Percentiles rank a stretch among this genome's conserved stretches.
These are phyloP conservation scores for Miniopterus natalensis DNA, from an alignment of 2,113 vertebrate genomes.

Conservation along the genomic window DNA sequence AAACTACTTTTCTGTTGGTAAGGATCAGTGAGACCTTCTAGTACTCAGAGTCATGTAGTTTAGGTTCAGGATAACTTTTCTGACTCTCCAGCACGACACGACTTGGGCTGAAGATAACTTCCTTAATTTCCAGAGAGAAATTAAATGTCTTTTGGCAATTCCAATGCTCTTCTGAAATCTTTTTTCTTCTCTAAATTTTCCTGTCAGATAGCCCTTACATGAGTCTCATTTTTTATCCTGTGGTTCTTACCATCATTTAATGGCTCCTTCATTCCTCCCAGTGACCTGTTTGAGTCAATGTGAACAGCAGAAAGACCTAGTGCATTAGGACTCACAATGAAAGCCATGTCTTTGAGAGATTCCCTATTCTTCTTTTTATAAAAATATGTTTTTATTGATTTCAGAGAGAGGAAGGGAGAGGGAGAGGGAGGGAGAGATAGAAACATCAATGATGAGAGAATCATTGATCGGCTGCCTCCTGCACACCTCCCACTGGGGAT, in stretches of 20 bases:
- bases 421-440: too few species aligned
- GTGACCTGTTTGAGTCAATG: not conserved
- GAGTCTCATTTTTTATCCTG: not conserved
- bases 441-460: too few species aligned
- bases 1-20: not conserved
- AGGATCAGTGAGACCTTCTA: not conserved
- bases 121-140: not conserved
- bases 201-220: not conserved
- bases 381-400: too few species aligned
- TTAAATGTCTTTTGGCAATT: not conserved
- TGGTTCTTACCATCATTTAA: not conserved
- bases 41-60: not conserved
- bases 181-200: not conserved
- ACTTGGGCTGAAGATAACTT: not conserved
- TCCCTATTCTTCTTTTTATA: not conserved
- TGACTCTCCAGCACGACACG: not conserved
- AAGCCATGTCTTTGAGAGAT: not conserved
- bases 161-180: not conserved
- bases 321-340: not conserved
- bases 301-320: not conserved
- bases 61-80: not conserved
- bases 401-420: too few species aligned
- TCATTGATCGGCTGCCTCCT: too few species aligned
- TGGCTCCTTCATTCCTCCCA: not conserved
- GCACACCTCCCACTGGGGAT: too few species aligned